These are phyloP conservation scores for Heliconius melpomene DNA, from an alignment of 1,140 invertebrate genomes.

Conservation along the genomic window DNA sequence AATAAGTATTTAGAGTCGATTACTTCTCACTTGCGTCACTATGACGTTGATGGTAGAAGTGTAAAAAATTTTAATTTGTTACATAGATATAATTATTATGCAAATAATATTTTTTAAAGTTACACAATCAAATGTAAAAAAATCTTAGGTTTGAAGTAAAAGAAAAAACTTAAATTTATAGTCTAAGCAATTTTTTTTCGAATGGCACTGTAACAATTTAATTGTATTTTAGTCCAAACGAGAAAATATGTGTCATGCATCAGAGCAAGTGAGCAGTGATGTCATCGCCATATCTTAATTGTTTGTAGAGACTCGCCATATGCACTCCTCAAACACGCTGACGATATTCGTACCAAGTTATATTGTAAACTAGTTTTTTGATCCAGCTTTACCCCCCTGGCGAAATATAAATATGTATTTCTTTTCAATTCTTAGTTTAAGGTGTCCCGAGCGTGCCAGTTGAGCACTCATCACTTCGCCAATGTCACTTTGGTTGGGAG, in stretches of 20 bases:
- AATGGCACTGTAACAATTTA: neutral
- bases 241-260: neutral
- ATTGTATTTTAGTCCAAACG: neutral
- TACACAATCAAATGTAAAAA: neutral
- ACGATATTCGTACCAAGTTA: slow-evolving; percentile 36
- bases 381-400: no score
- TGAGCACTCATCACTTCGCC: no score
- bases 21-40: neutral
- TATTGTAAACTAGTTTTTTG: slow-evolving; percentile 20
- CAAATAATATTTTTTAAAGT: neutral
- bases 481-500: no score
- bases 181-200: neutral
- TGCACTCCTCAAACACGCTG: slow-evolving; percentile 44
- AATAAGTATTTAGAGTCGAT: neutral
- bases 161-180: no score
- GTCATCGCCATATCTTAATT: slow-evolving; percentile 45
- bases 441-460: no score
- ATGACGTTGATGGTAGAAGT: neutral
- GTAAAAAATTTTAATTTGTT: neutral
- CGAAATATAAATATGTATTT: no score
- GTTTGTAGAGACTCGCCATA: slow-evolving; percentile 41
- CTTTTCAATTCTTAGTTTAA: no score
- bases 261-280: slow-evolving; percentile 38
- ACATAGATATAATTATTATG: neutral
- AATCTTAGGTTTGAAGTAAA: neutral